Evolutionary conservation across 2,113 vertebrate genomes (phyloP).

Genomic region (Cyphomyrus discorhynchus): DNA sequence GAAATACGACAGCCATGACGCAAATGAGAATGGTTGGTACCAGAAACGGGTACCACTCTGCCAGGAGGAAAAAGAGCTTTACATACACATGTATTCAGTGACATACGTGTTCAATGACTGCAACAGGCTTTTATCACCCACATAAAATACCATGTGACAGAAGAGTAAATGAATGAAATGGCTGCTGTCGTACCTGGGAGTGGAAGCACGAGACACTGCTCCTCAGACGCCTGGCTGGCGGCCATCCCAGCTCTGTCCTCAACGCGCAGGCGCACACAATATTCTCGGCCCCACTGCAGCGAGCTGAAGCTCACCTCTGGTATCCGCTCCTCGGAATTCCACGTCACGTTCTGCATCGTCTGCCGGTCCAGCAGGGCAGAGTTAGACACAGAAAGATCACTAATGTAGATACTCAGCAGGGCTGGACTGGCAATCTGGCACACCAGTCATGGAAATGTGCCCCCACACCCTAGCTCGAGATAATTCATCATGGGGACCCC

Average conservation of each 20-base stretch:
- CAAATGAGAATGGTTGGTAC: constrained; percentile 35
- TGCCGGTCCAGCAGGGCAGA: constrained; percentile 29
- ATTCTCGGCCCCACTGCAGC: constrained; percentile 41
- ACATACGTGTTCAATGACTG: not conserved
- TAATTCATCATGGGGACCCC: not conserved
- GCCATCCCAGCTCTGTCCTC: not conserved
- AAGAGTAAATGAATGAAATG: not conserved
- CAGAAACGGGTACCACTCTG: constrained; percentile 33
- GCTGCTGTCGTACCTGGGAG: constrained; percentile 42
- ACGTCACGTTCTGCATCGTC: not conserved
- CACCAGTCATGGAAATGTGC: not conserved
- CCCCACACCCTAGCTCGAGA: not conserved
- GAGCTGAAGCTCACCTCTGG: constrained; percentile 32
- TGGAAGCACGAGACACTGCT: constrained; percentile 48
- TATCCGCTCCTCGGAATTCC: constrained; percentile 16
- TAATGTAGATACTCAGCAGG: not conserved
- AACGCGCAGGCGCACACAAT: constrained; percentile 51
- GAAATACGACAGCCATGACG: not conserved
- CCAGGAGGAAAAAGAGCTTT: constrained; percentile 24
- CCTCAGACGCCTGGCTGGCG: constrained; percentile 25
- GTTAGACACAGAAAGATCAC: not conserved
- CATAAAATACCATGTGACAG: not conserved
- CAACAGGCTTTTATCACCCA: not conserved
- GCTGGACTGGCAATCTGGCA: not conserved
- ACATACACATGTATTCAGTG: not conserved